A percentile compares a stretch with the other conserved stretches of the same genome.
phyloP scores from a whole-genome alignment of 2,113 vertebrate species.

The Chloroceryle aenea region DNA sequence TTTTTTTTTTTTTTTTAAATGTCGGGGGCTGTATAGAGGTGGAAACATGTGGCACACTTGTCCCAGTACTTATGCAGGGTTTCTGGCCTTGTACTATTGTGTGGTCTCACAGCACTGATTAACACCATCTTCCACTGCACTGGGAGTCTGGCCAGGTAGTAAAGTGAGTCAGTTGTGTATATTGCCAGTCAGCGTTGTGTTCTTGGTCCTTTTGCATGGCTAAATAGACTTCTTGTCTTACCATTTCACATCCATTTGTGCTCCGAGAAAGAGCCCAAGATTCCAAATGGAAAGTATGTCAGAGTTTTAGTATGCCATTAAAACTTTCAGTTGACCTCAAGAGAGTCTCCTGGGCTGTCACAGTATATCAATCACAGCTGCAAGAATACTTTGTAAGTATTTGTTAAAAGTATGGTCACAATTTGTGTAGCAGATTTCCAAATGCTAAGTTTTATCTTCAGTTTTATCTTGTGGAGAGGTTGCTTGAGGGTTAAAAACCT shows the following conservation, averaged over 20 bases:
- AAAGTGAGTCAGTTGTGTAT: not conserved
- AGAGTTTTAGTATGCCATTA: not conserved
- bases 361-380: not conserved
- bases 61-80: not conserved
- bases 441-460: not conserved
- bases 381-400: not conserved
- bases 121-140: not conserved
- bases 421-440: not conserved
- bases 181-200: not conserved
- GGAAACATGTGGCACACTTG: accelerated
- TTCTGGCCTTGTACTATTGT: not conserved
- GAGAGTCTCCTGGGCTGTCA: not conserved
- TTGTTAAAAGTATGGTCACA: not conserved
- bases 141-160: not conserved
- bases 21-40: not conserved
- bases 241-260: not conserved
- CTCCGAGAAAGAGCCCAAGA: not conserved
- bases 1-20: not conserved
- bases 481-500: not conserved
- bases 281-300: not conserved
- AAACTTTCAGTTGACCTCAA: not conserved
- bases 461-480: not conserved
- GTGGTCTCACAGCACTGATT: not conserved
- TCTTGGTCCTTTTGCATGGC: not conserved
- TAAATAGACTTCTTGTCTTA: not conserved